Base-by-base conservation (phyloP, 2,888 invertebrate species). In the Drosophila kokeensis region DNA sequence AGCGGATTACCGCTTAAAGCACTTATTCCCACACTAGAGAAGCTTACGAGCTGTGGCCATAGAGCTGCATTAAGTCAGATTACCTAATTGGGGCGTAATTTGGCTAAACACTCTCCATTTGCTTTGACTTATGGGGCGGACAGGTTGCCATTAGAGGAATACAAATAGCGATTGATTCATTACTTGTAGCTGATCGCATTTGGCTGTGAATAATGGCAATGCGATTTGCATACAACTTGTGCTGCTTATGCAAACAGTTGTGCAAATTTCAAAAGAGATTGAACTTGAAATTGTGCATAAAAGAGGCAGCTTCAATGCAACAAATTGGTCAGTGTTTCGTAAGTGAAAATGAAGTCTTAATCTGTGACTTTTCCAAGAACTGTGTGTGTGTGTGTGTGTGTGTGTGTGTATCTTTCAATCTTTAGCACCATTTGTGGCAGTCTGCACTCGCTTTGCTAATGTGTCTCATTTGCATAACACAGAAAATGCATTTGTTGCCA, bases 381-480 rank as follows among this genome's bases (percentile, higher is more conserved):
- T 45, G 36, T 18, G 15, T 34, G 34, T 34, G 34, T 34, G 34
- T 32, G 42, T 18, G 29, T 18, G 29, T 24, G 40, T 18, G 42
- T 18, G 29, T 27, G 21, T n/a, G 40, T 18, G 13, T 59, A 48
- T 50, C 21, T 74, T 29, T 48, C 52, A 62, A 81, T 78, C 61
- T 78, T 62, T 76, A 64, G 72, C 72, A 64, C 53, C 67, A 50
- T 72, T 71, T 61, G 61, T 42, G 52, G 48, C 77, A 58, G 34
- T 66, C 61, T 61, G 74, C 61, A 60, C 21, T 59, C 73, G 63
- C 38, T 69, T 59, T 69, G 70, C 71, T 76, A 81, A 86, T 86
- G 84, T 76, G 70, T 29, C 62, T 81, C 63, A 83, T 84, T 84
- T 89, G 84, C 87, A 89, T 87, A 89, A 84, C 84, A 79, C 73